Base-by-base conservation (phyloP, 2,888 invertebrate species). In the Bellardia bayeri region DNA sequence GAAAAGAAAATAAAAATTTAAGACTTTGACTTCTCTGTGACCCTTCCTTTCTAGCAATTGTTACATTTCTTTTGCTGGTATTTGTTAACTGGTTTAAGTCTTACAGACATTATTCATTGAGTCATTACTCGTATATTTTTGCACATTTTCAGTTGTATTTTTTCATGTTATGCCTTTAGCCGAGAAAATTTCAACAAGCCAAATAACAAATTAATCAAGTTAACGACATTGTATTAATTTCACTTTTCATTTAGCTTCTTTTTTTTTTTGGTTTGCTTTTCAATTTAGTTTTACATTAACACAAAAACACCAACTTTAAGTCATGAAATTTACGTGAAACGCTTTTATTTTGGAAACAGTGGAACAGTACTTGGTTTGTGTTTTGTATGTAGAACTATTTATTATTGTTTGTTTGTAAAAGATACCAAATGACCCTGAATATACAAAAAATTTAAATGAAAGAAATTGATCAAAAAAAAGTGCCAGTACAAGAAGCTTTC, bases 181-280 rank as follows among this genome's bases (percentile, higher is more conserved):
- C 14, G 23, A 58, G 58, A 63, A 56, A 63, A 54, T 40, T 71
- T 71, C 49, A 72, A 78, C 72, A 74, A 42, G 61, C 63, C 54
- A 82, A 66, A 45, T 63, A 78, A 84, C 54, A 84, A 78, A 84
- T 84, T 81, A 81, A 87, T 87, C 87, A 78, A 84, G 58, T 86
- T 86, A 83, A 86, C 75, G 86, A 79, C 79, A 75, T 63, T 74
- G 82, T 11, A 74, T 69, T 63, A 81, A 72, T 87, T 81, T 80
- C 79, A 83, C 79, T 82, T 88, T 82, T 45, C 79, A 72, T 85
- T 87, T 58, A 23, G 14, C 23, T 56, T 76, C 61, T 14, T 42
- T 75, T 64, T 74, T 45, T 56, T 16, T 11, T 33, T 37, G 3
- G 33, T 3, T 37, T 37, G 37, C n/a, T 69, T 58, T 66, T 49